phyloP scores from a whole-genome alignment of 2,113 vertebrate species.

The Etheostoma cragini region DNA sequence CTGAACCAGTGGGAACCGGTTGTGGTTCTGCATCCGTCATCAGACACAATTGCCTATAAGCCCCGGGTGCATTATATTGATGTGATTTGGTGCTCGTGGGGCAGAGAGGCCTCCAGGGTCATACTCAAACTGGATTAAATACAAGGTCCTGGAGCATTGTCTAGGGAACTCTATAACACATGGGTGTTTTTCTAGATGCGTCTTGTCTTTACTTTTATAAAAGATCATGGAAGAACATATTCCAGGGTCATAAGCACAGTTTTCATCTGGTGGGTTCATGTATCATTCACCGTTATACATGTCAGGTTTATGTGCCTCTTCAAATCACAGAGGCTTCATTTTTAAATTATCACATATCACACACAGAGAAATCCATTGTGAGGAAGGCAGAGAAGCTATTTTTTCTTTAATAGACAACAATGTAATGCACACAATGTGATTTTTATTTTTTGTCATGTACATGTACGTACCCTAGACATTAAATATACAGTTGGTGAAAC shows the following conservation, averaged over 20 bases:
- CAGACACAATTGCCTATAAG: constrained; percentile 9
- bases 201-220: constrained; percentile 7
- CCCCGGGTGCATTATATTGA: constrained; percentile 52
- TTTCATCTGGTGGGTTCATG: background rate
- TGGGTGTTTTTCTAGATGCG: constrained; percentile 3
- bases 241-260: constrained; percentile 28
- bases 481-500: background rate
- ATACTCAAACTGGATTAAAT: constrained; percentile 53
- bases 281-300: background rate
- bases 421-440: background rate
- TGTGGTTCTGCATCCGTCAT: constrained; percentile 23
- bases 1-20: constrained; percentile 50
- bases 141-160: constrained; percentile 22
- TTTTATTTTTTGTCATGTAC: constrained; percentile 16
- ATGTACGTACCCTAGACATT: constrained; percentile 7
- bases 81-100: constrained; percentile 53
- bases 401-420: background rate
- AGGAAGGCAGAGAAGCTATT: background rate
- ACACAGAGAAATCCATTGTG: constrained; percentile 9
- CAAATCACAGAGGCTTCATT: constrained; percentile 4
- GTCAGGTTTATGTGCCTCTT: background rate
- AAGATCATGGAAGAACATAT: constrained; percentile 36
- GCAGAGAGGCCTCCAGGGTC: constrained; percentile 52
- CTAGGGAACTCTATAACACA: constrained; percentile 4
- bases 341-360: background rate